A percentile compares a stretch with the other conserved stretches of the same genome.
phyloP scores from a whole-genome alignment of 1,140 invertebrate genomes.

The Hypothenemus hampei region DNA sequence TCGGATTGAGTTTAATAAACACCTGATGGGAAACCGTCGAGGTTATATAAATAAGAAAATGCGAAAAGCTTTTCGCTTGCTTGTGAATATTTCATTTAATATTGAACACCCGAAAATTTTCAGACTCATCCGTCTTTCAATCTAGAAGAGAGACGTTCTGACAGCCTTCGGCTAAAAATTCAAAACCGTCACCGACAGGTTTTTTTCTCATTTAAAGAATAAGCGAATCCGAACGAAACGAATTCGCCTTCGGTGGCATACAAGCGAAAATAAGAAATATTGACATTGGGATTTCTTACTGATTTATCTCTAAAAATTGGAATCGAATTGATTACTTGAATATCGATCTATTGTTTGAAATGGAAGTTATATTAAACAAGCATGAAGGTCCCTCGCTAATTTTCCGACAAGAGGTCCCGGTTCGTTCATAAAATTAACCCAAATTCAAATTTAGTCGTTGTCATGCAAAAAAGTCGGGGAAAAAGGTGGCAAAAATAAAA shows the following conservation, averaged over 20 bases:
- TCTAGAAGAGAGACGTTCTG: conserved; percentile 9
- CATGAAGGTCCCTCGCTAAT: not conserved
- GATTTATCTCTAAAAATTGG: not conserved
- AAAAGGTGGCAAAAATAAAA: conserved; percentile 24
- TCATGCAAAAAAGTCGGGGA: conserved; percentile 22
- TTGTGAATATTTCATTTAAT: conserved; percentile 19
- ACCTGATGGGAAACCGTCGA: no score
- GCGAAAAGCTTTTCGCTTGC: no score
- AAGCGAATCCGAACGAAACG: conserved; percentile 2
- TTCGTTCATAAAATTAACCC: conserved; percentile 17
- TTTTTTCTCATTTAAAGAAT: not conserved
- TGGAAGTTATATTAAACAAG: not conserved
- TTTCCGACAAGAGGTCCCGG: conserved; percentile 2
- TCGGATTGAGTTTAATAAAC: no score
- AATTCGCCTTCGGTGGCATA: conserved; percentile 1
- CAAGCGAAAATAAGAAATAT: conserved; percentile 2
- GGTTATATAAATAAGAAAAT: no score
- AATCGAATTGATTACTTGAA: not conserved
- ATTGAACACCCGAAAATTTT: conserved; percentile 11
- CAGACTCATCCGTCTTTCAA: conserved; percentile 25
- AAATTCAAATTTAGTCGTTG: conserved; percentile 25
- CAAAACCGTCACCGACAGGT: conserved; percentile 15
- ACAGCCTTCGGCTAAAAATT: conserved; percentile 22
- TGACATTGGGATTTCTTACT: conserved; percentile 1
- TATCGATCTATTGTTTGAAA: no score